These are phyloP conservation scores for Tiphia femorata DNA, from an alignment of 2,888 invertebrate genomes.

Conservation along the genomic window DNA sequence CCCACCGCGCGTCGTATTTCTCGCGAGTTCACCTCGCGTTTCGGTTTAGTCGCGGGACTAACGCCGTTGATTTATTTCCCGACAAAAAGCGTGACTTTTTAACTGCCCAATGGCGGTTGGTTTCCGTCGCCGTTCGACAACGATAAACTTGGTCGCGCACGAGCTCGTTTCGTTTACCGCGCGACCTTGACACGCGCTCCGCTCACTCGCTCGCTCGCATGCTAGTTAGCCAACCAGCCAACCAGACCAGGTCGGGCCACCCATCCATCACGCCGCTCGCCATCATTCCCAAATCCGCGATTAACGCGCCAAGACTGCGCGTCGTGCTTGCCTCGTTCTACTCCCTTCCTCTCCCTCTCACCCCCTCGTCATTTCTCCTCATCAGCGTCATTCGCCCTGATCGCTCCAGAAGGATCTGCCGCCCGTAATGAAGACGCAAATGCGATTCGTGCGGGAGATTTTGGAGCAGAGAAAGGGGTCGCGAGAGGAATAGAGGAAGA, in stretches of 20 bases:
- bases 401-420: conserved; percentile 18
- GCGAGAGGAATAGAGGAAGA: conserved; percentile 18
- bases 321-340: neutral
- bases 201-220: no score
- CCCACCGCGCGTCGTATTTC: no score
- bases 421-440: conserved; percentile 30
- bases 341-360: neutral
- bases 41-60: no score
- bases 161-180: neutral
- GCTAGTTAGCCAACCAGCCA: no score
- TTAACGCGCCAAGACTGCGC: neutral
- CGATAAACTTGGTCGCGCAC: no score
- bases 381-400: neutral
- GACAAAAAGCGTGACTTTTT: no score
- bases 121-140: no score
- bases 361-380: neutral
- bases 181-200: no score
- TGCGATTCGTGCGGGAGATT: conserved; percentile 22
- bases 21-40: no score
- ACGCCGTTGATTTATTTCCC: no score
- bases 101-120: no score
- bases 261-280: neutral
- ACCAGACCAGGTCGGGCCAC: neutral
- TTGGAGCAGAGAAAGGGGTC: conserved; percentile 17
- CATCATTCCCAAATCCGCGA: neutral